phyloP scores from a whole-genome alignment of 2,888 invertebrate species.

The Aleiodes leptofemur region DNA sequence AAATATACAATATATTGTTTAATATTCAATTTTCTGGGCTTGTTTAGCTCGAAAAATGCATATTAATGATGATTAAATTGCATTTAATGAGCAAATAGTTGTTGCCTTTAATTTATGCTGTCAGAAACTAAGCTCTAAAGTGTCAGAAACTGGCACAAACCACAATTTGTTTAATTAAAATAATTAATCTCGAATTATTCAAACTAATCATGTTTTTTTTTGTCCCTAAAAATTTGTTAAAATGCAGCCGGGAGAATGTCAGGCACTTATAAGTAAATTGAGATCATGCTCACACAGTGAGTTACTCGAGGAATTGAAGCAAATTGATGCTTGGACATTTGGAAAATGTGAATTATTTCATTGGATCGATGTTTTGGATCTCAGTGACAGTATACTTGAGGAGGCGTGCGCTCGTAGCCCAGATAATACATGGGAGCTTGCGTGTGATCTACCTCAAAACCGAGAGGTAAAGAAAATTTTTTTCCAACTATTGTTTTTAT shows the following conservation, averaged over 20 bases:
- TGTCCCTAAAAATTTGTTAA: conserved; percentile 7
- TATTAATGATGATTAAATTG: too few species aligned
- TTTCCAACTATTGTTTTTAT: too few species aligned
- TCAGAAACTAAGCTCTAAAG: too few species aligned
- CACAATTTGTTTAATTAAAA: neutral
- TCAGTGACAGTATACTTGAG: conserved; percentile 85
- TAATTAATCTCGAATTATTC: conserved; percentile 1
- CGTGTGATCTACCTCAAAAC: conserved; percentile 83
- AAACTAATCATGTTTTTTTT: conserved; percentile 29
- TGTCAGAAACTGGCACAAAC: too few species aligned
- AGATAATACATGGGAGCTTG: conserved; percentile 83
- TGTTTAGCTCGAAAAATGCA: too few species aligned
- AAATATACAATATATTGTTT: too few species aligned
- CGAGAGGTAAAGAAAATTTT: conserved; percentile 75
- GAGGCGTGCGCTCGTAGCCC: conserved; percentile 81
- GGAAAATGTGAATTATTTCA: conserved; percentile 92
- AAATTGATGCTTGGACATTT: conserved; percentile 88
- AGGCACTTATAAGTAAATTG: conserved; percentile 84
- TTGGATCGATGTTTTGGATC: conserved; percentile 90
- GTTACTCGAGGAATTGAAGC: conserved; percentile 82
- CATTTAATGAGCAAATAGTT: too few species aligned
- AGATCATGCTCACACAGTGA: conserved; percentile 81
- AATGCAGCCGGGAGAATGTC: conserved; percentile 83
- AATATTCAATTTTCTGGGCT: too few species aligned
- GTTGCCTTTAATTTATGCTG: too few species aligned